Conservation (phyloP, 2,888 invertebrate species). For the Sinopyrophorus schimmeli region DNA sequence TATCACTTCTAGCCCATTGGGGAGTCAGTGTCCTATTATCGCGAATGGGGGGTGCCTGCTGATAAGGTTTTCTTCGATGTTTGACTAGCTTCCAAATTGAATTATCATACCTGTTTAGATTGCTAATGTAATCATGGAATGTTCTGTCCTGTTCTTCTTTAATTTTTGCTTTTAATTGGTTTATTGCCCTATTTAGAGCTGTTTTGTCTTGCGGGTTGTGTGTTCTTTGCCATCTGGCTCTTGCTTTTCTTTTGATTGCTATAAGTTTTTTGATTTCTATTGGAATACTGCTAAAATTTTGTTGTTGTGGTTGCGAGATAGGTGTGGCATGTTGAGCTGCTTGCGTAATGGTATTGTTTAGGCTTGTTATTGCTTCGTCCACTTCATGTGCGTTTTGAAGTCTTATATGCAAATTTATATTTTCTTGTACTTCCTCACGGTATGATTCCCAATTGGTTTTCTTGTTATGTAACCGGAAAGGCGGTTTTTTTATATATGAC, state of each 20-base stretch:
- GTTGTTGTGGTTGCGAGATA: background rate
- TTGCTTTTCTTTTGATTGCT: background rate
- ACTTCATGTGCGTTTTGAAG: no score
- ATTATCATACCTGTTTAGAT: background rate
- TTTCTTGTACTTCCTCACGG: no score
- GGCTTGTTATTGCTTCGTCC: no score
- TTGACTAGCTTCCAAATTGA: background rate
- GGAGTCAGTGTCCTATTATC: background rate
- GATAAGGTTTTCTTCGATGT: background rate
- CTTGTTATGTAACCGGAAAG: no score
- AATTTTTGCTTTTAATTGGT: background rate
- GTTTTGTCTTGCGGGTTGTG: background rate
- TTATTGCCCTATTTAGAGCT: background rate
- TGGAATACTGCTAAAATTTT: background rate
- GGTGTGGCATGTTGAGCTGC: background rate
- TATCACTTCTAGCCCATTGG: background rate
- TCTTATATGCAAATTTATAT: no score
- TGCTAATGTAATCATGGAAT: background rate
- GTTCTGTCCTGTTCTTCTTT: background rate
- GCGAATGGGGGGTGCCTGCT: background rate
- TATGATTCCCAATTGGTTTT: no score
- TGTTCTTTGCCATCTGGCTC: background rate
- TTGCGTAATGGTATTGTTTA: no score
- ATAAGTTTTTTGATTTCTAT: background rate
- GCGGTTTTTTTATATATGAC: no score